phyloP scores from a whole-genome alignment of 2,113 vertebrate species.

The Podarcis muralis region DNA sequence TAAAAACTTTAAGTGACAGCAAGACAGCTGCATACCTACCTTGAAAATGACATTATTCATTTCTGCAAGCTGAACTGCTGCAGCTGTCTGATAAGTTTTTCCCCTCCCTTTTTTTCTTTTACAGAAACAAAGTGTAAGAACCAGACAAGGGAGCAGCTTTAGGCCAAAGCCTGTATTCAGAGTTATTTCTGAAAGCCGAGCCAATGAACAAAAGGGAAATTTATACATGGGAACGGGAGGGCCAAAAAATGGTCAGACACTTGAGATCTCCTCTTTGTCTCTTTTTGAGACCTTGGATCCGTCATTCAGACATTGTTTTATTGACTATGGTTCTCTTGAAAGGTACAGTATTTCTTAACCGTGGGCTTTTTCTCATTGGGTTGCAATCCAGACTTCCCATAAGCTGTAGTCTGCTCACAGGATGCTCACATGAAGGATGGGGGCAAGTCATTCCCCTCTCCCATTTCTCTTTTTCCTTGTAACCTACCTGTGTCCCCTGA shows the following conservation, averaged over 20 bases:
- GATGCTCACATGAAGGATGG: neutral
- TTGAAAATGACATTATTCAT: constrained; percentile 56
- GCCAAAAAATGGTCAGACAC: neutral
- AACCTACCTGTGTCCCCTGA: too few species aligned
- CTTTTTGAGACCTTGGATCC: constrained; percentile 16
- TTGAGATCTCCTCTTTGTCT: constrained; percentile 25
- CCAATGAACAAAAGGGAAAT: constrained; percentile 42
- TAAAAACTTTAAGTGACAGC: constrained; percentile 53
- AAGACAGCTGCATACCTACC: constrained; percentile 58
- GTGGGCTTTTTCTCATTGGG: neutral
- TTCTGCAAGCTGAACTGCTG: constrained; percentile 47
- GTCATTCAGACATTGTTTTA: constrained; percentile 8
- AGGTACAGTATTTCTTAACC: neutral
- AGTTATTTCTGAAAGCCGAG: constrained; percentile 40
- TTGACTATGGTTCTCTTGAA: constrained; percentile 23
- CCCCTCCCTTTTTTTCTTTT: constrained; percentile 25
- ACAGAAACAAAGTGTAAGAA: constrained; percentile 56
- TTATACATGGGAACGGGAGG: neutral
- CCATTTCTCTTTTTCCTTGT: too few species aligned
- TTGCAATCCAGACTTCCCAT: too few species aligned
- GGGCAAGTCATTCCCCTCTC: too few species aligned
- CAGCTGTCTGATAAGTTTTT: constrained; percentile 52
- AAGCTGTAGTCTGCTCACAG: neutral
- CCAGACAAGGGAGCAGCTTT: constrained; percentile 43
- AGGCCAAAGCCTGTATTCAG: constrained; percentile 5